Base-by-base conservation (phyloP, 2,113 vertebrate genomes). In the Chlamydotis undulata region DNA sequence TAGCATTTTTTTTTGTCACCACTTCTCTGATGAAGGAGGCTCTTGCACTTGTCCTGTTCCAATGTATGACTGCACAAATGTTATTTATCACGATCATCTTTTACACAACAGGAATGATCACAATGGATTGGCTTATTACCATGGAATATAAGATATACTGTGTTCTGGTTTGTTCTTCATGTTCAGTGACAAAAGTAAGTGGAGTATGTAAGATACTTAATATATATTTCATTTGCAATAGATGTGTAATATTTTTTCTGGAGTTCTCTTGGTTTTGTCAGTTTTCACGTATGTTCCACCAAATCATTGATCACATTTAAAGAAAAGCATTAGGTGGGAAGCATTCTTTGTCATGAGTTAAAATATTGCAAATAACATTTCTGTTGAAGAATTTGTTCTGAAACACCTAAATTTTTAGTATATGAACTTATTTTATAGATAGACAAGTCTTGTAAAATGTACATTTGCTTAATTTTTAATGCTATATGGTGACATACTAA, bases 291-390 rank as follows among this genome's bases (percentile, higher is more conserved):
- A 9, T 4, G 3, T 55, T 71, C 67, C 67, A 37, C 19, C 14
- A 43, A 57, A 70, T 10, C 0, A 0, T 22, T 53, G 26, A 31
- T 35, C 1, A 0, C 61, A 6, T 55, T 74, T 41, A 4, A 67
- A 56, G 24, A 59, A 63, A 59, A 78, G 4, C 3, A 4, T 35
- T 79, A 16, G 19, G 6, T 74, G 29, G 24, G 29, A 91, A 45
- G 12, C 3, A 1, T 26, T 55, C 14, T 25, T 71, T 41, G 11
- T 45, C 9, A 5, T 9, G 10, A 60, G 23, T 11, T 37, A 79
- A 84, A 84, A n/a, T 43, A 90, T 1, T 68, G 13, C 29, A 76
- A 60, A 37, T 68, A 50, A 31, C 7, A 4, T 15, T 73, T 79
- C 14, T 9, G 8, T 37, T 70, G 29, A 67, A 70, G 12, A n/a